Evolutionary conservation across 2,888 invertebrate genomes (phyloP).

Genomic region (Anthophora plumipes): DNA sequence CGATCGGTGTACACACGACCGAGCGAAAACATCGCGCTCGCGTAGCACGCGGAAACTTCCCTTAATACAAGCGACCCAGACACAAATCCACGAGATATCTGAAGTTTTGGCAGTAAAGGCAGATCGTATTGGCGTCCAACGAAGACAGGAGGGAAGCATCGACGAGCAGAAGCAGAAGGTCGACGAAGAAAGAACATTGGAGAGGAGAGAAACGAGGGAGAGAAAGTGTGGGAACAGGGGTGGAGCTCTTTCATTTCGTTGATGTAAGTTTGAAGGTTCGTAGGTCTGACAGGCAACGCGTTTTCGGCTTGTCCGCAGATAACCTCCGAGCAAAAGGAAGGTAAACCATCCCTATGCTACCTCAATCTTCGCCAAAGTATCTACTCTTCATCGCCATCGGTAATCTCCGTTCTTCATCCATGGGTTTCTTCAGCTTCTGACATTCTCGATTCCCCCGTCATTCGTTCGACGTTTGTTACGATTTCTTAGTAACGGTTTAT

Average conservation of each 20-base stretch:
- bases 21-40: constrained; percentile 16
- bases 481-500: too few relatives aligned
- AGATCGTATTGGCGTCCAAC: constrained; percentile 36
- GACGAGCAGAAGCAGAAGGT: constrained; percentile 7
- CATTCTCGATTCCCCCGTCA: constrained; percentile 8
- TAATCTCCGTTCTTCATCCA: constrained; percentile 41
- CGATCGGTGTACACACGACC: background rate
- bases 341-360: constrained; percentile 66
- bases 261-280: constrained; percentile 81
- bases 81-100: constrained; percentile 35
- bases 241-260: constrained; percentile 78
- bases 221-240: constrained; percentile 4
- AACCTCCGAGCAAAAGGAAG: constrained; percentile 75
- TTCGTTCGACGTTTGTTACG: constrained; percentile 23
- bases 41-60: constrained; percentile 8
- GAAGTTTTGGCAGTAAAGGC: constrained; percentile 48
- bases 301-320: constrained; percentile 76
- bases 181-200: background rate
- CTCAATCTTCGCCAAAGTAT: constrained; percentile 45
- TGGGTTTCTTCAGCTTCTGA: constrained; percentile 44
- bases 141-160: constrained; percentile 17
- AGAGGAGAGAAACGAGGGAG: background rate
- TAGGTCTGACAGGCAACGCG: constrained; percentile 77
- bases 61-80: constrained; percentile 28
- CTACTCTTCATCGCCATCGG: constrained; percentile 45